Evolutionary conservation across 1,140 invertebrate species (phyloP).

Genomic region (Zaprionus tsacasi): DNA sequence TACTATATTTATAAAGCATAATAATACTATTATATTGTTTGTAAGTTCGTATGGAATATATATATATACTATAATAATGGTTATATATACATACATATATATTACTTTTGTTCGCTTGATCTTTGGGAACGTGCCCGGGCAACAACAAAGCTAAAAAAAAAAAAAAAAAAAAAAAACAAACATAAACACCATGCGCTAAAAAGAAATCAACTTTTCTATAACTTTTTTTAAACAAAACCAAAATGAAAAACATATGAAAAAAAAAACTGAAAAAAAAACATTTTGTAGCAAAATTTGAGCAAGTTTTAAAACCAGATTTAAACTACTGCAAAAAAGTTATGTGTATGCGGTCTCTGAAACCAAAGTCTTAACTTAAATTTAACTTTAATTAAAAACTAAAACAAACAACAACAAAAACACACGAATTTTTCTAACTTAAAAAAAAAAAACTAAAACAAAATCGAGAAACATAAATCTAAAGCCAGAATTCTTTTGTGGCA

Average conservation of each 20-base stretch:
- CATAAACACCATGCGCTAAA: constrained; percentile 30
- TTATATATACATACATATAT: constrained; percentile 51
- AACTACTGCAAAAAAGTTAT: constrained; percentile 36
- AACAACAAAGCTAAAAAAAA: constrained; percentile 35
- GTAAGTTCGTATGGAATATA: constrained; percentile 35
- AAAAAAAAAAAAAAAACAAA: constrained; percentile 32
- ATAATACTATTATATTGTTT: constrained; percentile 35
- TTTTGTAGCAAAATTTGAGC: constrained; percentile 81
- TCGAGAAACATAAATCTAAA: constrained; percentile 5
- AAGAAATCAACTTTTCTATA: constrained; percentile 74
- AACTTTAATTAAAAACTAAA: constrained; percentile 56
- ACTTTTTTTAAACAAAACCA: constrained; percentile 74
- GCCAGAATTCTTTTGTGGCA: constrained; percentile 18
- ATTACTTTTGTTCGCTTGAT: constrained; percentile 65
- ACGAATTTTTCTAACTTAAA: constrained; percentile 73
- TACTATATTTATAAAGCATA: constrained; percentile 42
- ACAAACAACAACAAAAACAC: constrained; percentile 53
- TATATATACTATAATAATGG: constrained; percentile 49
- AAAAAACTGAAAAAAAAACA: constrained; percentile 33
- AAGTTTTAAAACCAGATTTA: constrained; percentile 64
- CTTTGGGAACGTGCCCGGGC: constrained; percentile 61
- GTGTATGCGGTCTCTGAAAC: constrained; percentile 44
- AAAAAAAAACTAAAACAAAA: constrained; percentile 20
- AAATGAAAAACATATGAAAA: constrained; percentile 45
- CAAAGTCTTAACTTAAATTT: constrained; percentile 53